Evolutionary conservation across 2,113 vertebrate genomes (phyloP), one percentile per base, ranked within the genome.

Genomic region (Eulemur rufifrons): DNA sequence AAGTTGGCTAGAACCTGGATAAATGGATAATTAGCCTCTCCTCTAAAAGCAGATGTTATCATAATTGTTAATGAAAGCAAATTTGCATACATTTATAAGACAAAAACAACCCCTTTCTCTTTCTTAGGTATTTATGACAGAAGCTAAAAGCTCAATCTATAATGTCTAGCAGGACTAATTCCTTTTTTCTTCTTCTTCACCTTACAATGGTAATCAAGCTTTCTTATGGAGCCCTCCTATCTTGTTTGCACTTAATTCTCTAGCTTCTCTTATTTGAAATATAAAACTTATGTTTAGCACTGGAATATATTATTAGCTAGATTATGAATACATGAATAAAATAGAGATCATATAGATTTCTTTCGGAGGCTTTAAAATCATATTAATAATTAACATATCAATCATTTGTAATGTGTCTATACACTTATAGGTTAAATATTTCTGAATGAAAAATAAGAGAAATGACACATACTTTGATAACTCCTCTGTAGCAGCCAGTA

Each of bases 1-100:
- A 98, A 97, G 94, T 97, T 97, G 91, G 81, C 95, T 95, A 52
- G 80, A 96, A 92, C 69, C 91, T 97, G 88, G 85, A 93, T 95
- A 98, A 98, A 97, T 92, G 91, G 95, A 95, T 96, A 97, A 97
- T 98, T 98, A 98, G 86, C 86, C 7, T 98, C 50, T 95, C 61
- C 81, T 97, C 90, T 88, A 86, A 93, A 97, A 98, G 91, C 66
- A 95, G 89, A 96, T 73, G 93, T 98, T 98, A 98, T 96, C 97
- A 96, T 98, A 98, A 98, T 97, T 97, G 92, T 95, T 98, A 98
- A 98, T 95, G 92, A 96, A 96, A 97, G 80, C 80, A 83, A 95
- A 92, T 78, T 97, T 92, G 64, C 95, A 97, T 89, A 78, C 83
- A 95, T 80, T 56, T 50, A 95, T 94, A 95, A 96, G 95, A 94